Base-by-base conservation (phyloP, 2,888 invertebrate genomes). In the Epistrophella euchroma region DNA sequence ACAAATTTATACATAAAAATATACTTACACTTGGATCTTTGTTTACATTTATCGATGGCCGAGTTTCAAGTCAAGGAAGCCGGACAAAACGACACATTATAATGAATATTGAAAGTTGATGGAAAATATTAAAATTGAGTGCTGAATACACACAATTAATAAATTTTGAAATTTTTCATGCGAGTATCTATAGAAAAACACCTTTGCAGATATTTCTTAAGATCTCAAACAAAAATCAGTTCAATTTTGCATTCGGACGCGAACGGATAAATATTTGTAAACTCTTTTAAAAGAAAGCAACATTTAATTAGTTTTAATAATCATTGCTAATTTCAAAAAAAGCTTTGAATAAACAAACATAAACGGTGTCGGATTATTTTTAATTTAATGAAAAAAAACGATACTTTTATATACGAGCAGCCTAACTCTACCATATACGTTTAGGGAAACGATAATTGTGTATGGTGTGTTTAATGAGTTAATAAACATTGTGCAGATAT, bases 91-190 rank as follows among this genome's bases (percentile, higher is more conserved):
- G 47, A 62, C 71, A 71, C 25, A 43, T n/a, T n/a, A n/a, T 40
- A 60, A 25, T 78, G 47, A 56, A 72, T 72, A 40, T 52, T 47
- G 25, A 40, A 68, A 62, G 5, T 50, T 75, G n/a, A n/a, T n/a
- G 73, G 56, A 76, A 81, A 55, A 72, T 22, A 73, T 85, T 68
- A 45, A 62, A 79, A 58, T 66, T 64, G 72, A 64, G 70, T 60
- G 52, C 6, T 40, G 64, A 68, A 66, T 68, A 72, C 71, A 79
- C 70, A 80, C 71, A 55, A 55, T 45, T 62, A 32, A 47, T 62
- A 50, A 25, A 6, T 47, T 75, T 60, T n/a, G 11, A 15, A 50
- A 52, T 22, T 52, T 47, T 52, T 64, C 40, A 40, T 80, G 55
- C n/a, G 43, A n/a, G 55, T 40, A 55, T 70, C 40, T 40, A 28